These are phyloP conservation scores for Megalops cyprinoides DNA, from an alignment of 2,797 vertebrate genomes.

Conservation along the genomic window DNA sequence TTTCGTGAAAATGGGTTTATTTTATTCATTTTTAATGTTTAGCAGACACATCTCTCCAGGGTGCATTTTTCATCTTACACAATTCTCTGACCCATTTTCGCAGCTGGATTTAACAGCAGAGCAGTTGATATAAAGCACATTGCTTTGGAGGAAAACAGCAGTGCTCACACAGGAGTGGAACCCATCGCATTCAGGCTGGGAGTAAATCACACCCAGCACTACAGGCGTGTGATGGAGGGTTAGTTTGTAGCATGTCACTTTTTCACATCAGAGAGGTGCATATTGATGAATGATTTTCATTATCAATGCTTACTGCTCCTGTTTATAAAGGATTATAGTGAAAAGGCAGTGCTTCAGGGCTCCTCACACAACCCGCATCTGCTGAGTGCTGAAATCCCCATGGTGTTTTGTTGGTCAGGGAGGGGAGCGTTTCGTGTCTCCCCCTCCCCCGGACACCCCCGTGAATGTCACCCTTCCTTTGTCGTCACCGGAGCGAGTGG, in stretches of 20 bases:
- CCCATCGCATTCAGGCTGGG: neutral
- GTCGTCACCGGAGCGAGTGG: neutral
- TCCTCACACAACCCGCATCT: neutral
- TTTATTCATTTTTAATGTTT: too few species aligned
- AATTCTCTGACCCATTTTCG: too few species aligned
- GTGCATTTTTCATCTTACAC: too few species aligned
- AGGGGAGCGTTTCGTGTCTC: neutral
- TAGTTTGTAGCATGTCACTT: neutral
- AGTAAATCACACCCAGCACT: neutral
- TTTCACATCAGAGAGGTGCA: neutral
- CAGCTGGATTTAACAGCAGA: too few species aligned
- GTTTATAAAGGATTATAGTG: neutral
- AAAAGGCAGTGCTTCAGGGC: neutral
- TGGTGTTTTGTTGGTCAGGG: neutral
- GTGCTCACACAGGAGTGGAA: neutral
- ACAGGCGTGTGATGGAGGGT: neutral
- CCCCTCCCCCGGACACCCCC: neutral
- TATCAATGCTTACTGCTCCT: too few species aligned
- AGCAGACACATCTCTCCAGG: too few species aligned
- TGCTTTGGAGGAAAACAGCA: too few species aligned
- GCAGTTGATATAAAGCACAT: too few species aligned
- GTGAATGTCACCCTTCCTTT: too few species aligned
- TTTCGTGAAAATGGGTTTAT: too few species aligned
- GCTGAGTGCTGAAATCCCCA: neutral
- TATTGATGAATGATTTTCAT: neutral